phyloP scores from a whole-genome alignment of 2,888 invertebrate species.

The Dicyrtomina minuta region DNA sequence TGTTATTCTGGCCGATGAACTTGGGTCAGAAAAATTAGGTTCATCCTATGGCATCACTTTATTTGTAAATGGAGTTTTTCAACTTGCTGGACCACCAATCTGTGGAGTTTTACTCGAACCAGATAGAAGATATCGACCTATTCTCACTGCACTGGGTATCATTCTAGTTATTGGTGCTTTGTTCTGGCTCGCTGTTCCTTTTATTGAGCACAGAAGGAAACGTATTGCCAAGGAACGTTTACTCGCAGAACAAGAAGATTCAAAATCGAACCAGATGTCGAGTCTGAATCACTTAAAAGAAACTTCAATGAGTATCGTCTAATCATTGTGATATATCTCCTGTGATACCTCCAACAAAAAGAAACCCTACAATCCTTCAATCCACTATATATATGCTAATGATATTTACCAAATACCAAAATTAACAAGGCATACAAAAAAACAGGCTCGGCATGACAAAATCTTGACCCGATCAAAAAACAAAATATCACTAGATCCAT shows the following conservation, averaged over 20 bases:
- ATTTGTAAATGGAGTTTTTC: conserved; percentile 79
- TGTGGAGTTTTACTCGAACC: conserved; percentile 64
- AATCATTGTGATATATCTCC: conserved; percentile 16
- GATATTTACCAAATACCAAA: too few relatives aligned
- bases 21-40: conserved; percentile 79
- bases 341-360: conserved; percentile 16
- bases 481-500: too few relatives aligned
- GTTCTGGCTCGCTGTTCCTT: conserved; percentile 75
- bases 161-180: conserved; percentile 71
- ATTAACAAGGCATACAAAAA: too few relatives aligned
- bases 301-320: conserved; percentile 19
- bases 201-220: conserved; percentile 58
- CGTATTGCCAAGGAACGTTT: background rate
- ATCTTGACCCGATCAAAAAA: too few relatives aligned
- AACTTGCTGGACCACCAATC: conserved; percentile 79
- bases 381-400: too few relatives aligned
- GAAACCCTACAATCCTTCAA: too few relatives aligned
- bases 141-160: conserved; percentile 73
- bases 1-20: conserved; percentile 82
- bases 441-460: too few relatives aligned
- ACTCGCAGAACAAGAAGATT: background rate
- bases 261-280: too few relatives aligned
- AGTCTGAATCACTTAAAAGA: background rate
- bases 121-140: conserved; percentile 64
- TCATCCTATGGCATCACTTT: conserved; percentile 83